Conservation (phyloP, 1,140 invertebrate genomes). For the Mactra quadrangularis region DNA sequence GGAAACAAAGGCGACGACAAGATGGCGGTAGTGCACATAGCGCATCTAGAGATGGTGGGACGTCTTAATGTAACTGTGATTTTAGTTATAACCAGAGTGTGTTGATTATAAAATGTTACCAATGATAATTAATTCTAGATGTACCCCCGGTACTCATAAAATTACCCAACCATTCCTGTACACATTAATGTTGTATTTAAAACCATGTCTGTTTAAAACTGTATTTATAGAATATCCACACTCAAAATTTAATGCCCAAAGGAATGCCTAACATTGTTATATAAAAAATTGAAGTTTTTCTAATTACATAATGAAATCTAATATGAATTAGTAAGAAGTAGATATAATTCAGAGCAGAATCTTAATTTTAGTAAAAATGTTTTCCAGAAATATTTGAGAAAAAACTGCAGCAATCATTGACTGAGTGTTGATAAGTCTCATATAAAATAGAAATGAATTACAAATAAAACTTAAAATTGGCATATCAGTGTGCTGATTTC, state of each 20-base stretch:
- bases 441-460: no score
- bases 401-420: no score
- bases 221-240: not conserved
- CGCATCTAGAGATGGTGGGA: not conserved
- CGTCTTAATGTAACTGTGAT: slow-evolving; percentile 20
- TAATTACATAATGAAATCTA: no score
- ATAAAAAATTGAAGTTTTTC: no score
- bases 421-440: no score
- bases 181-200: not conserved
- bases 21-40: slow-evolving; percentile 30
- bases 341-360: no score
- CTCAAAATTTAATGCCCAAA: not conserved
- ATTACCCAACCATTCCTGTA: not conserved
- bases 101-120: not conserved
- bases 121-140: not conserved
- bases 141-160: not conserved
- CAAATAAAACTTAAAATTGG: no score
- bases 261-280: no score
- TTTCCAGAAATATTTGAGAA: no score
- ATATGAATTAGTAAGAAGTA: no score
- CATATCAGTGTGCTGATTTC: no score
- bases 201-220: not conserved
- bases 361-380: no score
- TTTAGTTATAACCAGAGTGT: slow-evolving; percentile 37
- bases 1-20: slow-evolving; percentile 35